Conservation (phyloP, 2,113 vertebrate genomes). For the Anhinga anhinga region DNA sequence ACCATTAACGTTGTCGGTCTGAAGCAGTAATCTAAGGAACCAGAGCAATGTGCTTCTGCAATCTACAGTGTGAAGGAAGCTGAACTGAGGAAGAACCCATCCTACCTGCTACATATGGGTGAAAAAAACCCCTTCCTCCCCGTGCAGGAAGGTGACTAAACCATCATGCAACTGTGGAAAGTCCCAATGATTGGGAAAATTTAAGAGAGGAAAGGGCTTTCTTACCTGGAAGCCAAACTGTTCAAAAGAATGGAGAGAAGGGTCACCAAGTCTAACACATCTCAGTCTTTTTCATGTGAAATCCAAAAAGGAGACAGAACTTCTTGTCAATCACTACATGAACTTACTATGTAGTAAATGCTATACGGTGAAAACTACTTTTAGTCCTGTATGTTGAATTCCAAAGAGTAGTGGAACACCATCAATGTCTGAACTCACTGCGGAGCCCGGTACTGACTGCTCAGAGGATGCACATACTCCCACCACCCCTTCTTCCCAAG, state of each 20-base stretch:
- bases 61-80: background rate
- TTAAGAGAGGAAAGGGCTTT: background rate
- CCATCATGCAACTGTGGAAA: background rate
- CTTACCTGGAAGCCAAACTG: background rate
- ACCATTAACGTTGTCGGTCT: background rate
- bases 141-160: background rate
- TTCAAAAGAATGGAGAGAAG: background rate
- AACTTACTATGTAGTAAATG: background rate
- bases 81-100: background rate
- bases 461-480: background rate
- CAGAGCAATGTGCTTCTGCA: background rate
- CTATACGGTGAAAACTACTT: background rate
- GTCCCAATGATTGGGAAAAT: background rate
- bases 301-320: background rate
- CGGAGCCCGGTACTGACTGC: background rate
- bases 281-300: background rate
- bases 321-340: background rate
- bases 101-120: fast-evolving
- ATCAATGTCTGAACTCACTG: background rate
- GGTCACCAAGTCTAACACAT: background rate
- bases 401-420: background rate
- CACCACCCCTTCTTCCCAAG: background rate
- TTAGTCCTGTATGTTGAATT: background rate
- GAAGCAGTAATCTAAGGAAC: background rate
- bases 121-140: background rate